These are phyloP conservation scores for Apodemus sylvaticus DNA, from an alignment of 2,113 vertebrate genomes.

Conservation along the genomic window DNA sequence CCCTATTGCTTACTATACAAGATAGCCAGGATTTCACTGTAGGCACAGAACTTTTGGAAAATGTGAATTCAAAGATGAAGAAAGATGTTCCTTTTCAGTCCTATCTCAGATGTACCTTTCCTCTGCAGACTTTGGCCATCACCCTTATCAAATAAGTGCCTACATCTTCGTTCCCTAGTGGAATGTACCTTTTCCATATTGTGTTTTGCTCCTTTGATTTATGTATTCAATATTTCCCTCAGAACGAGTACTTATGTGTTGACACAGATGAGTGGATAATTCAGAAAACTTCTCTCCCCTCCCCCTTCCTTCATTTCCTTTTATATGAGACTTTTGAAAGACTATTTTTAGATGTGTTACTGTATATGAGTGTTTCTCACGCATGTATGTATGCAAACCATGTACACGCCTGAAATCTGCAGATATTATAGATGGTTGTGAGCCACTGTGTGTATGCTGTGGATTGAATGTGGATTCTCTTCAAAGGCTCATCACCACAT, in stretches of 20 bases:
- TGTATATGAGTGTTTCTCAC: not conserved
- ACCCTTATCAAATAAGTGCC: not conserved
- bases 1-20: not conserved
- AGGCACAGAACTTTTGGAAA: not conserved
- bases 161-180: not conserved
- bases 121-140: not conserved
- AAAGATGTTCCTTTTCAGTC: not conserved
- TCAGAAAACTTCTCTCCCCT: not conserved
- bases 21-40: not conserved
- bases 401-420: not conserved
- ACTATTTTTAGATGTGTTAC: not conserved
- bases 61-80: not conserved
- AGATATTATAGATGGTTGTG: not conserved
- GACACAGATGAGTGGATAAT: not conserved
- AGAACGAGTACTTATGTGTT: not conserved
- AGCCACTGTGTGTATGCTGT: not conserved
- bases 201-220: not conserved
- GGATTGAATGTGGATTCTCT: not conserved
- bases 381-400: not conserved
- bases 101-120: not conserved
- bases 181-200: not conserved
- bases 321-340: slow-evolving; percentile 19
- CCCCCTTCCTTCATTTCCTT: not conserved
- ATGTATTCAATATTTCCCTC: not conserved
- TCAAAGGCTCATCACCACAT: not conserved